Base-by-base conservation (phyloP, 2,888 invertebrate species). In the Gerosis bhagava region DNA sequence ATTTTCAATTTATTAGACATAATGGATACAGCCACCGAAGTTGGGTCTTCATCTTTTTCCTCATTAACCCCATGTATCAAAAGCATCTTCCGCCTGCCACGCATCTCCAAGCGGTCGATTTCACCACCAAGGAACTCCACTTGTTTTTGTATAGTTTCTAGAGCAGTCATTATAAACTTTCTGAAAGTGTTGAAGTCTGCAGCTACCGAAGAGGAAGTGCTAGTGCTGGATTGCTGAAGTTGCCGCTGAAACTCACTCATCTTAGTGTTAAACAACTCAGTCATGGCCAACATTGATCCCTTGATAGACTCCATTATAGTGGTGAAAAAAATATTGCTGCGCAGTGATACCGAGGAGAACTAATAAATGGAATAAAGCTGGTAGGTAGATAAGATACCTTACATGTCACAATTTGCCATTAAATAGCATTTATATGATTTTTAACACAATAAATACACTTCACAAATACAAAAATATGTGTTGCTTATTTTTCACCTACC, bases 51-150 rank as follows among this genome's bases (percentile, higher is more conserved):
- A 0, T 29, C 25, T 5, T 34, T 43, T 0, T 13, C 17, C 13
- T 56, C 56, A 1, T 35, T 26, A 1, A 56, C 28, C 2, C 56
- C 51, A 19, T 56, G 51, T 1, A 56, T 0, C 15, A 53, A 16
- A 3, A 53, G 13, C 6, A 51, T 47, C 21, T 56, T 56, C 3
- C 54, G 28, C n/a, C 54, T 22, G 3, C 48, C 28, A 2, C 41
- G 29, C 47, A 51, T 54, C 13, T 54, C 50, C 2, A 22, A 10
- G 2, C 45, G 26, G 22, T 51, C 56, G 3, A 40, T 2, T 11
- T 45, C 32, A 1, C 35, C 36, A 0, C 31, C 6, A 0, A 56
- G 24, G 1, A 51, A 3, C 19, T 49, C 34, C 6, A 56, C 13
- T 21, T 56, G 51, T 2, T 24, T 10, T 8, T 51, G 43, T 1